Conservation (phyloP, 2,888 invertebrate genomes). For the Tenthredo mesomela region DNA sequence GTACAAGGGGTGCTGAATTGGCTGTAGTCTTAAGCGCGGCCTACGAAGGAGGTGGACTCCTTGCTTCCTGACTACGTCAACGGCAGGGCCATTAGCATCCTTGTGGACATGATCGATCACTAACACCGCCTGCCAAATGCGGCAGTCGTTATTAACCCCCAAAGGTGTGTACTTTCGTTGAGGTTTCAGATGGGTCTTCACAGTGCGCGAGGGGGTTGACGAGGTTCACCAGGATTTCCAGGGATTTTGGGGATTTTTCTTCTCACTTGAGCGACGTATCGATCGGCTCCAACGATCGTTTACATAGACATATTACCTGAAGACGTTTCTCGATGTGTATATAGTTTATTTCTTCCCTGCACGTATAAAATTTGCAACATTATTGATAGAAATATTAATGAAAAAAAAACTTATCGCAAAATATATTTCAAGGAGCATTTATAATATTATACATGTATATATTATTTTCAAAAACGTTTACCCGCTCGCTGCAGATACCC, state of each 20-base stretch:
- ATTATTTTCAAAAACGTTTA: not conserved
- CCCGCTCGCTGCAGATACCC: not conserved
- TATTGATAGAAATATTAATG: not conserved
- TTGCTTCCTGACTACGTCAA: constrained; percentile 47
- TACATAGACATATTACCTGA: not conserved
- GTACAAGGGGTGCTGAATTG: not conserved
- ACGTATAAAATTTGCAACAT: not conserved
- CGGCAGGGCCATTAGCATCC: constrained; percentile 48
- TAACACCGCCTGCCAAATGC: constrained; percentile 43
- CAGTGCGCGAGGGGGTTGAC: not conserved
- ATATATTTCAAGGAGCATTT: not conserved
- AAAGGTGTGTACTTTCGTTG: constrained; percentile 44
- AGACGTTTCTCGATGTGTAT: not conserved
- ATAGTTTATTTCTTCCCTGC: not conserved
- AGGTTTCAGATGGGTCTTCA: constrained; percentile 3
- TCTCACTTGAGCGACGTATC: constrained; percentile 4
- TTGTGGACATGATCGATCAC: constrained; percentile 50
- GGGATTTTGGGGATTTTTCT: constrained; percentile 25
- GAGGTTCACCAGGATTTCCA: constrained; percentile 34
- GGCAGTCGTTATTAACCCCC: constrained; percentile 45
- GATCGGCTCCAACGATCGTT: not conserved
- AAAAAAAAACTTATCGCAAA: not conserved
- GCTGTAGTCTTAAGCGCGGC: not conserved
- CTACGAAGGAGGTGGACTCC: constrained; percentile 30
- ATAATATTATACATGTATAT: not conserved